Conservation (phyloP, 2,113 vertebrate genomes). For the Prunella himalayana region DNA sequence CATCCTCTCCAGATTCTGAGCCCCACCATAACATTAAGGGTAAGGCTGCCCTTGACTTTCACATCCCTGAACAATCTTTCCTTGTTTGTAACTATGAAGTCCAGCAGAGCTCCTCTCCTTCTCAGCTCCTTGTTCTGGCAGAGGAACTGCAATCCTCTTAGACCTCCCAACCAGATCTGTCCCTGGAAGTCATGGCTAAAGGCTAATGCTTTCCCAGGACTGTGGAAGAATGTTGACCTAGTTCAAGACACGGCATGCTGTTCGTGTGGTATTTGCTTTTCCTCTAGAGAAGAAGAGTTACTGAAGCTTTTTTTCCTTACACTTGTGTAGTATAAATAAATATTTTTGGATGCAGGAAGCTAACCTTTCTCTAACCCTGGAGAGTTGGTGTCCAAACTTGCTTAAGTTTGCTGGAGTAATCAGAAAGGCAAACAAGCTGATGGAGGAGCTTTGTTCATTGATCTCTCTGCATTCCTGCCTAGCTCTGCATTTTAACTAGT, state of each 20-base stretch:
- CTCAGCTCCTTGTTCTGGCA: not conserved
- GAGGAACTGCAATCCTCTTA: not conserved
- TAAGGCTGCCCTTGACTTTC: not conserved
- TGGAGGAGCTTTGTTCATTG: constrained; percentile 13
- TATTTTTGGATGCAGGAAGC: not conserved
- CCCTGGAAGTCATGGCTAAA: not conserved
- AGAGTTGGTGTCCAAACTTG: not conserved
- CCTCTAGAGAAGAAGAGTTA: not conserved
- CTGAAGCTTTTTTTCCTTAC: not conserved
- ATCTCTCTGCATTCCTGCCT: constrained; percentile 21
- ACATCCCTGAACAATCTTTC: not conserved
- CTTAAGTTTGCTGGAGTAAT: not conserved
- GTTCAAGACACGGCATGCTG: not conserved
- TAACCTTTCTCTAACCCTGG: constrained; percentile 1
- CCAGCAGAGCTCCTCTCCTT: not conserved
- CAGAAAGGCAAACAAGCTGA: constrained; percentile 30
- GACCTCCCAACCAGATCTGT: not conserved
- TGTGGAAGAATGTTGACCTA: not conserved
- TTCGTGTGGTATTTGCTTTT: not conserved
- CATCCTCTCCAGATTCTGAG: not conserved
- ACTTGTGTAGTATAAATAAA: not conserved
- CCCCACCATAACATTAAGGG: too few relatives aligned
- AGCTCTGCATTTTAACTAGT: not conserved
- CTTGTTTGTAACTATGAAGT: not conserved
- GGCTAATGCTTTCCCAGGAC: not conserved